Evolutionary conservation across 1,140 invertebrate species (phyloP).

Genomic region (Mesaphorura yosii): DNA sequence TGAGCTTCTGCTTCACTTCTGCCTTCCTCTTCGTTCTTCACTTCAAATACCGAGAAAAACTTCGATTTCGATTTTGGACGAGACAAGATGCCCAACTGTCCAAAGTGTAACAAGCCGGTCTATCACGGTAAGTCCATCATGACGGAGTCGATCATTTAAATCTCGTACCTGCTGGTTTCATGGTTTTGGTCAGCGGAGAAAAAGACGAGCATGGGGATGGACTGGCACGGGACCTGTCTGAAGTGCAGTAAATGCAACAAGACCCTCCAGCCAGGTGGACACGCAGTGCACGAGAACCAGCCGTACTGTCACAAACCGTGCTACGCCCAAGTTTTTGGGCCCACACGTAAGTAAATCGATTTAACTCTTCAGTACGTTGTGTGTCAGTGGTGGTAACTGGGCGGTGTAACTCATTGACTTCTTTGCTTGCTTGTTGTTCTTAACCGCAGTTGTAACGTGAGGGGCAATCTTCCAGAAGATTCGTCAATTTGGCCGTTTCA

Average conservation of each 20-base stretch:
- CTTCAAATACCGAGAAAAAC: too few relatives aligned
- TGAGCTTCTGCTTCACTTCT: too few relatives aligned
- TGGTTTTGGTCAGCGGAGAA: slow-evolving; percentile 68
- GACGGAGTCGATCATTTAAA: neutral
- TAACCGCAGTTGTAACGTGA: too few relatives aligned
- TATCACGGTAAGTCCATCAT: slow-evolving; percentile 43
- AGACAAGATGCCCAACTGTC: slow-evolving; percentile 46
- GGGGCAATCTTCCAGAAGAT: too few relatives aligned
- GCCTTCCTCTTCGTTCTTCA: too few relatives aligned
- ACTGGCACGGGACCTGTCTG: slow-evolving; percentile 62
- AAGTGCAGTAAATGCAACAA: slow-evolving; percentile 66
- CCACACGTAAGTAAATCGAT: slow-evolving; percentile 34
- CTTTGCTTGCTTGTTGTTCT: too few relatives aligned
- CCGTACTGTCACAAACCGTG: slow-evolving; percentile 66
- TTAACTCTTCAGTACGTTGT: too few relatives aligned
- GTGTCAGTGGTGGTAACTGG: too few relatives aligned
- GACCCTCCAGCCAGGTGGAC: slow-evolving; percentile 55
- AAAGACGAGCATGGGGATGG: slow-evolving; percentile 62
- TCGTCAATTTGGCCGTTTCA: too few relatives aligned
- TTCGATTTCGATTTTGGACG: too few relatives aligned
- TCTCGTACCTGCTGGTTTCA: slow-evolving; percentile 34
- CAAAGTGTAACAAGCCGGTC: slow-evolving; percentile 46
- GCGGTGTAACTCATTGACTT: too few relatives aligned
- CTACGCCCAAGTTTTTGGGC: slow-evolving; percentile 58
- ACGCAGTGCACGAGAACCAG: slow-evolving; percentile 61